Base-by-base conservation (phyloP, 2,113 vertebrate species). In the Otocyon megalotis region DNA sequence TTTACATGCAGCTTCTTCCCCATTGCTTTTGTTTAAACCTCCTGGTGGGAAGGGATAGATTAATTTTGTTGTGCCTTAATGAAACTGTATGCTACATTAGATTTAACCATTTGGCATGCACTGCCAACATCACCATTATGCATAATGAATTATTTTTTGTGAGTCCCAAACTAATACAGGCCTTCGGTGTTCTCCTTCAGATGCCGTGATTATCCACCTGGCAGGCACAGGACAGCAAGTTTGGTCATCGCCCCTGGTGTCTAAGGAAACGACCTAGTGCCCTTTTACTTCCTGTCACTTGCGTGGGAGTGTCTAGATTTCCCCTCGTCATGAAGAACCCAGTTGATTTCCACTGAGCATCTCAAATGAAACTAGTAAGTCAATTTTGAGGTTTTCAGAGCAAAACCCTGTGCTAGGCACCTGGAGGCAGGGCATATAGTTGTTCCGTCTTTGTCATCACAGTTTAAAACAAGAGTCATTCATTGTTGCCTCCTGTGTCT, bases 61-160 rank as follows among this genome's bases (percentile, higher is more conserved):
- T 99, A 98, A 99, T 99, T 99, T 99, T 98, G 98, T 98, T 98
- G 98, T 98, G 98, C 94, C 98, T 98, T 99, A 99, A 99, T 99
- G 99, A 99, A 99, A 99, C 98, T 99, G 98, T 99, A 99, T 98
- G 99, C 98, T 99, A 99, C 99, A 99, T 99, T 99, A 99, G 98
- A 99, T 98, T 98, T 98, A 98, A 98, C 98, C 99, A 99, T 99
- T 99, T 98, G 99, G 98, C 98, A 98, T 98, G 98, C 98, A 98
- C 98, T 98, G 98, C 98, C 99, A 99, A 98, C 98, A 98, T 98
- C 97, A 98, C 98, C 98, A 98, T 99, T 98, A 99, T 98, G 98
- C 98, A 97, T 99, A 99, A 99, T 98, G 96, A 99, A 99, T 98
- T 98, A 98, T 98, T 98, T 99, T 98, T 98, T 98, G 98, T 98